Evolutionary conservation across 2,888 invertebrate species (phyloP).

Genomic region (Tetropium fuscum): DNA sequence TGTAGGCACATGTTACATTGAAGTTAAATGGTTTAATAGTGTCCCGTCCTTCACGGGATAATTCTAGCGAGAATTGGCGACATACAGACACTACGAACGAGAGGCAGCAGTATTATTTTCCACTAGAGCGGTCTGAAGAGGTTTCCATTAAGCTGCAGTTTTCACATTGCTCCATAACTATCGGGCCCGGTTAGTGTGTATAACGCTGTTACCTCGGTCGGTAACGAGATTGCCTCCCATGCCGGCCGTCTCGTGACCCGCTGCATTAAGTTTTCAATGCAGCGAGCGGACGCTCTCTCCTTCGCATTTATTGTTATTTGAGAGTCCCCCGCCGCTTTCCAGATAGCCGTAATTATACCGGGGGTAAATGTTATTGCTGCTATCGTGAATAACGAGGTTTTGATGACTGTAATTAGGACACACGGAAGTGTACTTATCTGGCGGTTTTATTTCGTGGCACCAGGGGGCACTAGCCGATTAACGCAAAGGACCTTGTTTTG

Average conservation of each 20-base stretch:
- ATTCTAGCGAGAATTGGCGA: constrained; percentile 22
- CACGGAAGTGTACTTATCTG: constrained; percentile 15
- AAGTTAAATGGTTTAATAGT: too few relatives aligned
- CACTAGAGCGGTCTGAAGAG: constrained; percentile 26
- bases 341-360: constrained; percentile 31
- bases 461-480: constrained; percentile 9
- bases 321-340: constrained; percentile 26
- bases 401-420: constrained; percentile 43
- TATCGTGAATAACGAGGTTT: constrained; percentile 44
- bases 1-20: too few relatives aligned
- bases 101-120: constrained; percentile 28
- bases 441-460: constrained; percentile 9
- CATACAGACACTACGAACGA: constrained; percentile 24
- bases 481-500: not conserved
- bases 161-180: constrained; percentile 49
- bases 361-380: constrained; percentile 42
- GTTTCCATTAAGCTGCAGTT: constrained; percentile 35
- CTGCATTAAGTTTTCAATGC: constrained; percentile 28
- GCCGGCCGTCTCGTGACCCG: constrained; percentile 37
- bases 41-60: constrained; percentile 29
- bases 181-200: constrained; percentile 50
- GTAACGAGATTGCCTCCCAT: constrained; percentile 48
- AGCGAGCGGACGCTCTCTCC: constrained; percentile 17
- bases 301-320: constrained; percentile 32
- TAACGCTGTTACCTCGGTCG: constrained; percentile 51